A percentile compares a stretch with the other conserved stretches of the same genome.
Evolutionary conservation across 2,113 vertebrate genomes (phyloP).

Genomic region (Lepus europaeus): DNA sequence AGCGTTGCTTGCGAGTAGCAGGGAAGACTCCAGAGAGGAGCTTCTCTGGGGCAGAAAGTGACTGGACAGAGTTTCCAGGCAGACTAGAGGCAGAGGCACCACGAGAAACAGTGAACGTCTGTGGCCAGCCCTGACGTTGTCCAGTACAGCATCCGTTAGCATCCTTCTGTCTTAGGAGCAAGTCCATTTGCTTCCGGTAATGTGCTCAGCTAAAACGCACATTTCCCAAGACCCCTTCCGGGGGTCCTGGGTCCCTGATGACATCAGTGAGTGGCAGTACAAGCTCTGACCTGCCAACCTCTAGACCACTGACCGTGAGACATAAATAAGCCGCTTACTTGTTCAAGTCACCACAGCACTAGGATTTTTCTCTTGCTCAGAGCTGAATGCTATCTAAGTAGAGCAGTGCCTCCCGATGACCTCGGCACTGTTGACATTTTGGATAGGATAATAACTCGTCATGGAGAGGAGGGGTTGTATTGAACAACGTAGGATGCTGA

Average conservation of each 20-base stretch:
- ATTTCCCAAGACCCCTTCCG: background rate
- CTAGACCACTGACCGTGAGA: background rate
- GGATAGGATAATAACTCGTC: background rate
- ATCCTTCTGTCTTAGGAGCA: background rate
- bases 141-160: background rate
- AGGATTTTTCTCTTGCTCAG: background rate
- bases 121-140: background rate
- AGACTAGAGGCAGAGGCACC: background rate
- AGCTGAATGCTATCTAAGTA: background rate
- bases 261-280: background rate
- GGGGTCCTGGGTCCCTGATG: background rate
- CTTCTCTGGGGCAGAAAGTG: background rate
- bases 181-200: background rate
- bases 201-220: background rate
- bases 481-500: background rate
- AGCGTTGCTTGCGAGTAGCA: background rate
- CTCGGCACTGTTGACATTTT: background rate
- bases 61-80: background rate
- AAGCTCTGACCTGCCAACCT: background rate
- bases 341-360: background rate
- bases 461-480: accelerated
- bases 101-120: background rate
- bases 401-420: background rate
- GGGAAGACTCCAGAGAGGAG: background rate
- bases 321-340: conserved; percentile 3